Evolutionary conservation across 2,888 invertebrate genomes (phyloP).

Genomic region (Teleogryllus oceanicus): DNA sequence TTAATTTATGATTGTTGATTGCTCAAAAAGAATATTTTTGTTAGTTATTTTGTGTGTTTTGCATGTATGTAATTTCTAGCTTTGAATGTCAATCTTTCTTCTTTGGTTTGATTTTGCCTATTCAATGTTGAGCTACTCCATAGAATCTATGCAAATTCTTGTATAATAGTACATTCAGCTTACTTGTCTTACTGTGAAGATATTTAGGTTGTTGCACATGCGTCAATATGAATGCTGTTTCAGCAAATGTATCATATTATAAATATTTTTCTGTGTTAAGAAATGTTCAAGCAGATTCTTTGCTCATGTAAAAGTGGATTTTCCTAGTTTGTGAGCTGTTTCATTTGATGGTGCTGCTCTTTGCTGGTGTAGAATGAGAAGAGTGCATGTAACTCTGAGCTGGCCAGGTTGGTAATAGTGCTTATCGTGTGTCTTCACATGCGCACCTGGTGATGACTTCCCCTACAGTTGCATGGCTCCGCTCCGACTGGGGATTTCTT

Average conservation of each 20-base stretch:
- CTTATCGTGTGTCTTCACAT: constrained; percentile 34
- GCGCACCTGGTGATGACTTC: constrained; percentile 36
- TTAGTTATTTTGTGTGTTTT: constrained; percentile 18
- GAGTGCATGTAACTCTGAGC: not conserved
- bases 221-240: not conserved
- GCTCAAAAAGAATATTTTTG: not conserved
- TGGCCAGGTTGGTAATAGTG: constrained; percentile 32
- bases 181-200: not conserved
- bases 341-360: not conserved
- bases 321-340: not conserved
- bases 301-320: not conserved
- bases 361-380: not conserved
- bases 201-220: constrained; percentile 18
- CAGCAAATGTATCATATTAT: not conserved
- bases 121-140: not conserved
- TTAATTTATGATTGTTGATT: not conserved
- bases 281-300: not conserved
- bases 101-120: not conserved
- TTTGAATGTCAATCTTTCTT: not conserved
- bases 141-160: not conserved
- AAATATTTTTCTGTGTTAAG: not conserved
- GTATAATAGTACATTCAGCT: not conserved
- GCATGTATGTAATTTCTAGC: constrained; percentile 7
- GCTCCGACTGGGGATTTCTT: constrained; percentile 34
- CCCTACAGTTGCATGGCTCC: constrained; percentile 36